Evolutionary conservation across 1,140 invertebrate genomes (phyloP), one percentile per base, ranked within the genome.

Genomic region (Rhizoglyphus robini): DNA sequence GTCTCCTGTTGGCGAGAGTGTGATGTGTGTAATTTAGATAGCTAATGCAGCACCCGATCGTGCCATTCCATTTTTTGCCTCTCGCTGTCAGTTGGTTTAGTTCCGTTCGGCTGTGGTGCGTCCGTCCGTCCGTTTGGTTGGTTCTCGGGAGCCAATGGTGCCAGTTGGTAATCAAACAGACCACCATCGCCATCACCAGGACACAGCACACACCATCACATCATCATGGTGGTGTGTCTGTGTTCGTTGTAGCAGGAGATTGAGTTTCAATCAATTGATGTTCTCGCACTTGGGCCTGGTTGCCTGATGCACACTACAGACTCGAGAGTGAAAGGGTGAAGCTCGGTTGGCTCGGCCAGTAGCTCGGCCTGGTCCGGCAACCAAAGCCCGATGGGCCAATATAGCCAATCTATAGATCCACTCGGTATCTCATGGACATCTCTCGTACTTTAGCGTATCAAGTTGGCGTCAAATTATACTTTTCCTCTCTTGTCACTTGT

Each of bases 231-330:
- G 8, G 36, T 41, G 36, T 41, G 36, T 41, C 8, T 41, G 36
- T 41, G 36, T 41, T n/a, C n/a, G n/a, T n/a, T n/a, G 36, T 41
- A 18, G 8, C 36, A 41, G 36, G 20, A 54, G 51, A 54, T 54
- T 54, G 51, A 54, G 51, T 54, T 54, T 54, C 51, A 54, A 54
- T 54, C 8, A 54, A 54, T 54, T 54, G 51, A 54, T 54, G 41
- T 15, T 23, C 41, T 15, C 41, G 15, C 41, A 23, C 41, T 46
- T 15, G 41, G n/a, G n/a, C n/a, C n/a, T n/a, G n/a, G n/a, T n/a
- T n/a, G n/a, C n/a, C n/a, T n/a, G n/a, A n/a, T n/a, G n/a, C n/a
- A n/a, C n/a, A n/a, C n/a, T n/a, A n/a, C n/a, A n/a, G n/a, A n/a
- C n/a, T n/a, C n/a, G n/a, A n/a, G n/a, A n/a, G n/a, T n/a, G n/a